Percentiles rank a stretch among this genome's conserved stretches.
Conservation (phyloP, 2,888 invertebrate species). For the Polyommatus icarus region DNA sequence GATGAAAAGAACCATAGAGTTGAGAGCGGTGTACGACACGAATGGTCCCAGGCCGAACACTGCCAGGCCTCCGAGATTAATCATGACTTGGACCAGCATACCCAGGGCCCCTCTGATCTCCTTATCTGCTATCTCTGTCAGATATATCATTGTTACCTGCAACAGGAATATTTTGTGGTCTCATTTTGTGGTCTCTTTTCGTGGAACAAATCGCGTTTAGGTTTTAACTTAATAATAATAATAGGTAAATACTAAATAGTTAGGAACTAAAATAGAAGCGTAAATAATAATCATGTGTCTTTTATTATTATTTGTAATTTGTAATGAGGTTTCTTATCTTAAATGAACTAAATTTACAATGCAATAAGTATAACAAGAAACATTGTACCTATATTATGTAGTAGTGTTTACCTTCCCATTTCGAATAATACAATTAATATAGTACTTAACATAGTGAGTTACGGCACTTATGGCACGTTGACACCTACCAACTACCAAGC, state of each 20-base stretch:
- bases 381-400: neutral
- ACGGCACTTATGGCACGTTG: no score
- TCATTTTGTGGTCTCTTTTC: neutral
- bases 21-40: slow-evolving; percentile 65
- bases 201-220: no score
- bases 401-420: no score
- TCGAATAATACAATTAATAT: no score
- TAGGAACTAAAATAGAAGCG: neutral
- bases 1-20: slow-evolving; percentile 69
- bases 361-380: neutral
- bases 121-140: slow-evolving; percentile 77
- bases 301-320: neutral
- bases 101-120: slow-evolving; percentile 73
- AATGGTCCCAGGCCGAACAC: slow-evolving; percentile 74
- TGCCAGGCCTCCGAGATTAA: slow-evolving; percentile 67
- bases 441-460: no score
- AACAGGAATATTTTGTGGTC: slow-evolving; percentile 37
- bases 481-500: no score
- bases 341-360: neutral
- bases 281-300: neutral
- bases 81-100: slow-evolving; percentile 74
- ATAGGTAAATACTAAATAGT: no score
- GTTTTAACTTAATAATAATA: no score
- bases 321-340: neutral
- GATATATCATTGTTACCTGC: slow-evolving; percentile 75